Conservation (phyloP, 2,797 vertebrate species). For the Poecilia picta region DNA sequence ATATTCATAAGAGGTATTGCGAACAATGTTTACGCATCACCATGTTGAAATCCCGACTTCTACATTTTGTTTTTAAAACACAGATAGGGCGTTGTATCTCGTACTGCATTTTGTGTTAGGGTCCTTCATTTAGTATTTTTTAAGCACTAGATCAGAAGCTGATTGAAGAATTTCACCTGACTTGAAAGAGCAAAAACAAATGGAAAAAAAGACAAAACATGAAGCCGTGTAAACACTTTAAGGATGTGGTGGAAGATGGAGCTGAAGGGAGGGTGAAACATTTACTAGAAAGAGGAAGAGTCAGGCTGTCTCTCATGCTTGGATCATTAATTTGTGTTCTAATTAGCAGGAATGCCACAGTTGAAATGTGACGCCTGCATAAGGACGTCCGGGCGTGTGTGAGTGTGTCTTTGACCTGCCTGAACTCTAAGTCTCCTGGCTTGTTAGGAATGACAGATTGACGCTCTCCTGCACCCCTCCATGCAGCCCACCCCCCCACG, state of each 20-base stretch:
- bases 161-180: conserved; percentile 13
- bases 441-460: conserved; percentile 85
- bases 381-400: conserved; percentile 39
- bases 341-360: conserved; percentile 80
- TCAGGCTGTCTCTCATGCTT: conserved; percentile 57
- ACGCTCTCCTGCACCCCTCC: conserved; percentile 61
- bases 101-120: not conserved
- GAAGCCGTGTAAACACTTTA: not conserved
- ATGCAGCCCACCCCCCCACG: conserved; percentile 30
- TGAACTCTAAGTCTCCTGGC: conserved; percentile 77
- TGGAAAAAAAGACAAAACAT: not conserved
- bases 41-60: too few relatives aligned
- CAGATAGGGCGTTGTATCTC: not conserved
- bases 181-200: conserved; percentile 3
- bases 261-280: conserved; percentile 47
- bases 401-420: conserved; percentile 74
- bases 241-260: conserved; percentile 29
- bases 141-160: conserved; percentile 7
- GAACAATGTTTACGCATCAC: too few relatives aligned
- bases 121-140: not conserved
- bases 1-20: too few relatives aligned
- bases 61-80: not conserved
- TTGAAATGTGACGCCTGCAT: conserved; percentile 69
- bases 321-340: conserved; percentile 81
- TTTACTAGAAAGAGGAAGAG: conserved; percentile 56